A percentile compares a stretch with the other conserved stretches of the same genome.
Conservation (phyloP, 2,113 vertebrate genomes). For the Nesospiza acunhae region DNA sequence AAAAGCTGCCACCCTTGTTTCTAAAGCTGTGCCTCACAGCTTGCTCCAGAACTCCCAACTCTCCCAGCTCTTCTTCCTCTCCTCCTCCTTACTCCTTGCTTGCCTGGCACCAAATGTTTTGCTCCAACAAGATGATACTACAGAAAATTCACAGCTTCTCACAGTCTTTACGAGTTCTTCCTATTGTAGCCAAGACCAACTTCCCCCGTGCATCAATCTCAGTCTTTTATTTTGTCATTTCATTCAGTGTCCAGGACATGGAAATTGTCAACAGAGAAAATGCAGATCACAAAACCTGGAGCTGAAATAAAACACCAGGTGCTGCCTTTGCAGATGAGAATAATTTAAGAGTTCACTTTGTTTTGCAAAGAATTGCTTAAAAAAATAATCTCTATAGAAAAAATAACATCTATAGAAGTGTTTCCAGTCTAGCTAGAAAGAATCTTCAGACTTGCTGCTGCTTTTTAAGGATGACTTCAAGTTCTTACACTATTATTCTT, state of each 20-base stretch:
- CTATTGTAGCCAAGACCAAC: background rate
- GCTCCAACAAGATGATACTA: slow-evolving; percentile 16
- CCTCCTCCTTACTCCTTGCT: slow-evolving; percentile 44
- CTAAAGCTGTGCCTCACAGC: slow-evolving; percentile 60
- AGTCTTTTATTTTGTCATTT: background rate
- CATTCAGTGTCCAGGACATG: background rate
- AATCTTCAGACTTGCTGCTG: background rate
- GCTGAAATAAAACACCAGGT: background rate
- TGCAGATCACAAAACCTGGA: background rate
- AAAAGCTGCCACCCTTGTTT: slow-evolving; percentile 33
- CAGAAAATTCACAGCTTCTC: slow-evolving; percentile 2
- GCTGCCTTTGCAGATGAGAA: background rate
- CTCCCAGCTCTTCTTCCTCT: background rate
- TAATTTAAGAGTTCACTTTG: background rate
- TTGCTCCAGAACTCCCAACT: slow-evolving; percentile 48
- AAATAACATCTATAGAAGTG: background rate
- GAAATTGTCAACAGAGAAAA: background rate
- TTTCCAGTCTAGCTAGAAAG: background rate
- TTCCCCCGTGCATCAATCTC: background rate
- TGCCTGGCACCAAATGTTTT: slow-evolving; percentile 54
- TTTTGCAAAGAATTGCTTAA: background rate
- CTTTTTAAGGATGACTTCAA: background rate
- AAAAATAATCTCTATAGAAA: background rate
- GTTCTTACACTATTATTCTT: background rate
- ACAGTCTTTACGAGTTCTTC: background rate